Base-by-base conservation (phyloP, 2,888 invertebrate genomes). In the Thereva unica region DNA sequence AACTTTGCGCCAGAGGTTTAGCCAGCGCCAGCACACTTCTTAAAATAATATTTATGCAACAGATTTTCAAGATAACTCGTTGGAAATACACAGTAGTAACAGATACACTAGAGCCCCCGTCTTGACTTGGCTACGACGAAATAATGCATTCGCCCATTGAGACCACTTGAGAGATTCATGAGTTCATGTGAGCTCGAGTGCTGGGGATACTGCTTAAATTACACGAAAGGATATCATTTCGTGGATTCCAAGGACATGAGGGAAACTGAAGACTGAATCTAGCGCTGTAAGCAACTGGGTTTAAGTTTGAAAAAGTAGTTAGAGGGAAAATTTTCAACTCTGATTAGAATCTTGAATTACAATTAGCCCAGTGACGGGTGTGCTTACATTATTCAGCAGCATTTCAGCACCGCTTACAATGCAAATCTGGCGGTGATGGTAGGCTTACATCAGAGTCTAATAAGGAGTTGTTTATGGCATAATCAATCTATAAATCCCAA, bases 41-140 rank as follows among this genome's bases (percentile, higher is more conserved):
- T 40, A n/a, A 23, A 42, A 45, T 34, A 44, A 57, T 37, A 57
- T 45, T 57, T 10, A 57, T 44, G 45, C 57, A 57, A 57, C n/a
- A 57, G 57, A 57, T 57, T 57, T 57, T 45, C 57, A 57, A 45
- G 45, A 45, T 37, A 57, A 57, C 57, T 57, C 45, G 57, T 57
- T 57, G 57, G 45, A 44, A 57, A 8, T 44, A 10, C 34, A 57
- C 9, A 23, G 23, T 9, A n/a, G n/a, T 10, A 57, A 10, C 37
- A 56, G 44, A 34, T 37, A 37, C n/a, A n/a, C 44, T 45, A 23
- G 23, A 23, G 23, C 34, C 42, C 45, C 45, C n/a, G 35, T 44
- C 45, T 45, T 57, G n/a, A 37, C 45, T 57, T 44, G 45, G 23
- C 23, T 23, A 23, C 23, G 23, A 23, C 23, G 44, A 9, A n/a